These are phyloP conservation scores for Hydrotaea cyrtoneurina DNA, from an alignment of 2,888 invertebrate genomes.

Conservation along the genomic window DNA sequence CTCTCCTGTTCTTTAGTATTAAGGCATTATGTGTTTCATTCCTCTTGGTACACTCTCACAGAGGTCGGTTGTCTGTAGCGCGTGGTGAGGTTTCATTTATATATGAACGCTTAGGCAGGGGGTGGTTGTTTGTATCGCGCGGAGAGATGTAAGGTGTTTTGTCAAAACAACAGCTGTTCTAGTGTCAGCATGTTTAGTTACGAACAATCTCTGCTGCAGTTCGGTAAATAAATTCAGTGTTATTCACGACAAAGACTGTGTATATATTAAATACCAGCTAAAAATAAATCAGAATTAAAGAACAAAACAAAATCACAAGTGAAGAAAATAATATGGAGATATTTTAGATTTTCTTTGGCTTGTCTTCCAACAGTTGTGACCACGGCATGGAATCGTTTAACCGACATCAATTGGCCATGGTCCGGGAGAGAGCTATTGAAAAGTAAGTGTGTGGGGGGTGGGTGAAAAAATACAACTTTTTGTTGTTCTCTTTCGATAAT, in stretches of 20 bases:
- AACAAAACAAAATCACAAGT: neutral
- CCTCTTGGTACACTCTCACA: too few relatives aligned
- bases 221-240: neutral
- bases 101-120: too few relatives aligned
- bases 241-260: neutral
- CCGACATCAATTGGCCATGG: slow-evolving; percentile 24
- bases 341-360: too few relatives aligned
- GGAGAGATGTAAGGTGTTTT: too few relatives aligned
- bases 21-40: too few relatives aligned
- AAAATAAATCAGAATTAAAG: neutral
- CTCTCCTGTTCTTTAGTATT: too few relatives aligned
- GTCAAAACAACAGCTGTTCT: slow-evolving; percentile 15
- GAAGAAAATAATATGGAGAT: neutral
- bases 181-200: neutral
- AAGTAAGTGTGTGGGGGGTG: neutral
- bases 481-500: neutral
- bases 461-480: too few relatives aligned
- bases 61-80: too few relatives aligned
- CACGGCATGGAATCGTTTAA: slow-evolving; percentile 16
- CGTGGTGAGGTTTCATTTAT: too few relatives aligned
- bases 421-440: slow-evolving; percentile 16
- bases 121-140: too few relatives aligned
- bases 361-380: neutral
- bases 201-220: neutral
- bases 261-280: neutral